phyloP scores from a whole-genome alignment of 1,140 invertebrate species.

The Eriocheir sinensis region DNA sequence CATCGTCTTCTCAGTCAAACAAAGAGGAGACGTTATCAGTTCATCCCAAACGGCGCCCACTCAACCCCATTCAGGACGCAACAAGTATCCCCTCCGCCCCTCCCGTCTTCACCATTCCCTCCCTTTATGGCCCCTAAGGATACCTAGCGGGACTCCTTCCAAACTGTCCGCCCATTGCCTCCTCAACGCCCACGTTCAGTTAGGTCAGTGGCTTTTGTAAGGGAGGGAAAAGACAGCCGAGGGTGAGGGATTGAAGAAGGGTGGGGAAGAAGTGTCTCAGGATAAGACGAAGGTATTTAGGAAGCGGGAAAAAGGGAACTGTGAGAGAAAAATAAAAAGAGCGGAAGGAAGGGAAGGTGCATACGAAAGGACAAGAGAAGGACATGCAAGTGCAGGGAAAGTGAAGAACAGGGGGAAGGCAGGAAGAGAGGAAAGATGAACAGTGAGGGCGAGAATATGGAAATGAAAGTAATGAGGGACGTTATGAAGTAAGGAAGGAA shows the following conservation, averaged over 20 bases:
- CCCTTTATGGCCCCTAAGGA: background rate
- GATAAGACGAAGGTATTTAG: conserved; percentile 16
- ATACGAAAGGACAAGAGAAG: conserved; percentile 11
- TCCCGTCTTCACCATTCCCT: background rate
- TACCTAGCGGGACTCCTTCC: background rate
- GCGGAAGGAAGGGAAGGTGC: background rate
- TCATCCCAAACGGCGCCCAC: background rate
- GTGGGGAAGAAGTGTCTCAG: background rate
- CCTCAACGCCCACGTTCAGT: background rate
- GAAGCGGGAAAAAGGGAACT: conserved; percentile 2
- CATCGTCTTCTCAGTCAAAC: background rate
- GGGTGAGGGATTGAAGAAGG: background rate
- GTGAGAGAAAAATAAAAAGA: background rate
- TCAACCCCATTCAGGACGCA: background rate
- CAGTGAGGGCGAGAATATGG: background rate
- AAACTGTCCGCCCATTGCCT: conserved; percentile 11
- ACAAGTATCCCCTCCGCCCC: background rate
- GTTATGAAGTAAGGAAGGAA: background rate
- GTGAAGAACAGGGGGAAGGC: background rate
- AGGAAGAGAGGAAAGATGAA: conserved; percentile 13
- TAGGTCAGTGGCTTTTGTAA: background rate
- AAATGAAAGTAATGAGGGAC: background rate
- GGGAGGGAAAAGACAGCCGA: background rate
- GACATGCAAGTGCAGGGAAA: background rate
- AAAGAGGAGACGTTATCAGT: background rate